Conservation (phyloP, 2,888 invertebrate species). For the Meliscaeva auricollis region DNA sequence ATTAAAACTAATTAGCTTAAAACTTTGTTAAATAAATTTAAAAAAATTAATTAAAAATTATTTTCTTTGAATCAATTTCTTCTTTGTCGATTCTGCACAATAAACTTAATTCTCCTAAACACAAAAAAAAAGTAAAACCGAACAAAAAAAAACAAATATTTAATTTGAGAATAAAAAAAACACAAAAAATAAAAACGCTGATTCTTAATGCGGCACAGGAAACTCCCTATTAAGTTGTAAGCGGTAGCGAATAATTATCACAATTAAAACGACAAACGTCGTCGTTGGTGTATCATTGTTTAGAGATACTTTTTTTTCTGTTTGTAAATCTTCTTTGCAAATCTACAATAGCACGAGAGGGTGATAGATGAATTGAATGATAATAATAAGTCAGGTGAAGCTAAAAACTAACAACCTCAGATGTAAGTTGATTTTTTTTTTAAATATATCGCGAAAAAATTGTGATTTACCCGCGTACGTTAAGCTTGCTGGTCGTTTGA, state of each 20-base stretch:
- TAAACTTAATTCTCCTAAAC: constrained; percentile 33
- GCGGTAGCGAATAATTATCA: constrained; percentile 59
- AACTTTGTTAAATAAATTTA: constrained; percentile 1
- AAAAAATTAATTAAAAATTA: too few species aligned
- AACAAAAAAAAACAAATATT: constrained; percentile 4
- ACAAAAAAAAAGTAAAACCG: neutral
- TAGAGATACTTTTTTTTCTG: constrained; percentile 39
- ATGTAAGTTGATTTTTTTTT: constrained; percentile 34
- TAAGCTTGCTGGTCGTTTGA: constrained; percentile 63
- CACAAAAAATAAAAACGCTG: constrained; percentile 8
- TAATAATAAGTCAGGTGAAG: constrained; percentile 58
- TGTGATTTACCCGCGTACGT: constrained; percentile 44
- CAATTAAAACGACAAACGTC: constrained; percentile 62
- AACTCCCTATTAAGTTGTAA: constrained; percentile 58
- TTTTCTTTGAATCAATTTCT: neutral
- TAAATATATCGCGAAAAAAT: constrained; percentile 6
- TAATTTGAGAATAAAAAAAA: neutral
- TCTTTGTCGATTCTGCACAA: neutral
- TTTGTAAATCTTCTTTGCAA: constrained; percentile 34
- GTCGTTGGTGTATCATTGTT: constrained; percentile 47
- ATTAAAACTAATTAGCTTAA: constrained; percentile 57
- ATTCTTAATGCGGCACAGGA: constrained; percentile 59
- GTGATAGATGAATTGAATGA: constrained; percentile 48
- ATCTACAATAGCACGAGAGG: constrained; percentile 25
- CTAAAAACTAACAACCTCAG: neutral